These are phyloP conservation scores for Periophthalmodon schlosseri DNA, from an alignment of 2,113 vertebrate species.

Conservation along the genomic window DNA sequence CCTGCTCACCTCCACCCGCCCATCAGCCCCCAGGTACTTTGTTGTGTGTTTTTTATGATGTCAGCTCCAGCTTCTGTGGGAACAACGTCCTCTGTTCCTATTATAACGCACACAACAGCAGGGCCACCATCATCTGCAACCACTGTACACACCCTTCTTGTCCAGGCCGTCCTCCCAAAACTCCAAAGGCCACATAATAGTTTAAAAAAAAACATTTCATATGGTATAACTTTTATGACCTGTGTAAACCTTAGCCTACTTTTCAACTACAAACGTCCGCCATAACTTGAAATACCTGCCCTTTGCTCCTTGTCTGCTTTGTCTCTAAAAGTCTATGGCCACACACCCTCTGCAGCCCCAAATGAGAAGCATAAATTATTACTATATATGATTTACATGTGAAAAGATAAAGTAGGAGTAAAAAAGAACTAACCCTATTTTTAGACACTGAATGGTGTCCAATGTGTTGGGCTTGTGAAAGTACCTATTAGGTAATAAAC, in stretches of 20 bases:
- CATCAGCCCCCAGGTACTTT: conserved; percentile 67
- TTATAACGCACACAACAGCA: conserved; percentile 57
- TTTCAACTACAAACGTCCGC: conserved; percentile 17
- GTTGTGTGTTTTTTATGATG: conserved; percentile 77
- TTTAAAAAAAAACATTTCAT: conserved; percentile 6
- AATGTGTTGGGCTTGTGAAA: background rate
- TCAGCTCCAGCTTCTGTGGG: conserved; percentile 76
- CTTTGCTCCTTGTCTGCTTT: conserved; percentile 60
- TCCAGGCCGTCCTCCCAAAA: conserved; percentile 1
- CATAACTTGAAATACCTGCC: conserved; percentile 68
- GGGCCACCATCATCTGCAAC: conserved; percentile 50
- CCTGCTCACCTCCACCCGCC: conserved; percentile 49
- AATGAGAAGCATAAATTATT: conserved; percentile 21
- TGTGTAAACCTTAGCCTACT: conserved; percentile 46
- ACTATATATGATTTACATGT: background rate
- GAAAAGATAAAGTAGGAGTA: background rate
- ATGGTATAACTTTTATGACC: conserved; percentile 21
- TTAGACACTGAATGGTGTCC: background rate
- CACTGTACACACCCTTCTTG: conserved; percentile 37
- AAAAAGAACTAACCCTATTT: background rate
- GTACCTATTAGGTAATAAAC: background rate
- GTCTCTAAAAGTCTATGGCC: conserved; percentile 36
- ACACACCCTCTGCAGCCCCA: conserved; percentile 60
- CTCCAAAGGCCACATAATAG: background rate
- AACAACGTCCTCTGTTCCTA: conserved; percentile 66